Evolutionary conservation across 2,888 invertebrate species (phyloP).

Genomic region (Eupithecia vulgata): DNA sequence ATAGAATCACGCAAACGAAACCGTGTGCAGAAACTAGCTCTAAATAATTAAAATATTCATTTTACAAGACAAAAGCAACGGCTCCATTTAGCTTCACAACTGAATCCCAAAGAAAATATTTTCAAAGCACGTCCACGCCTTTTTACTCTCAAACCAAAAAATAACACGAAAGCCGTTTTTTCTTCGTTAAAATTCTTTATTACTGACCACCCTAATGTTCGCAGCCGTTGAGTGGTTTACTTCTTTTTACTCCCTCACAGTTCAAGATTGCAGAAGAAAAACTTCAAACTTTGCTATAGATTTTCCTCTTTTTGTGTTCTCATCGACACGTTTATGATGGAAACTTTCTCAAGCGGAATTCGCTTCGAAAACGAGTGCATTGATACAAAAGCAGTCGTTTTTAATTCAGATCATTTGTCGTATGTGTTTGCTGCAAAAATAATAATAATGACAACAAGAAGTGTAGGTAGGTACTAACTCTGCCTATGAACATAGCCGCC

Average conservation of each 20-base stretch:
- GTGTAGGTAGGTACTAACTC: neutral
- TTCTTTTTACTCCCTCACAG: slow-evolving; percentile 24
- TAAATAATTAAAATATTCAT: neutral
- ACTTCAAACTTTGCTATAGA: neutral
- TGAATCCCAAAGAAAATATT: slow-evolving; percentile 2
- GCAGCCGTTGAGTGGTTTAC: slow-evolving; percentile 28
- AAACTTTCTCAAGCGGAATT: neutral
- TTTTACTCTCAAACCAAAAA: slow-evolving; percentile 22
- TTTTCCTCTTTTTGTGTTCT: slow-evolving; percentile 2
- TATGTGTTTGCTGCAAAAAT: neutral
- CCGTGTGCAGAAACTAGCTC: neutral
- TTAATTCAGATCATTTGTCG: neutral
- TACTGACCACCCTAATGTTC: slow-evolving; percentile 40
- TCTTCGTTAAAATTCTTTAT: slow-evolving; percentile 43
- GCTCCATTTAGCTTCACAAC: slow-evolving; percentile 11
- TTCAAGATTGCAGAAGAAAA: slow-evolving; percentile 12
- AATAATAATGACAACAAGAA: neutral
- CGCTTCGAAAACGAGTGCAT: neutral
- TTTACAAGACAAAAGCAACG: slow-evolving; percentile 7
- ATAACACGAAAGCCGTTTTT: slow-evolving; percentile 37
- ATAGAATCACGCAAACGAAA: no score
- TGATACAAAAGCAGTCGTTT: neutral
- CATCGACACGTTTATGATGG: slow-evolving; percentile 12
- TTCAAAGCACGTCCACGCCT: slow-evolving; percentile 10
- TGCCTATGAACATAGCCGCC: neutral